Conservation (phyloP, 1,140 invertebrate genomes). For the Aphis gossypii region DNA sequence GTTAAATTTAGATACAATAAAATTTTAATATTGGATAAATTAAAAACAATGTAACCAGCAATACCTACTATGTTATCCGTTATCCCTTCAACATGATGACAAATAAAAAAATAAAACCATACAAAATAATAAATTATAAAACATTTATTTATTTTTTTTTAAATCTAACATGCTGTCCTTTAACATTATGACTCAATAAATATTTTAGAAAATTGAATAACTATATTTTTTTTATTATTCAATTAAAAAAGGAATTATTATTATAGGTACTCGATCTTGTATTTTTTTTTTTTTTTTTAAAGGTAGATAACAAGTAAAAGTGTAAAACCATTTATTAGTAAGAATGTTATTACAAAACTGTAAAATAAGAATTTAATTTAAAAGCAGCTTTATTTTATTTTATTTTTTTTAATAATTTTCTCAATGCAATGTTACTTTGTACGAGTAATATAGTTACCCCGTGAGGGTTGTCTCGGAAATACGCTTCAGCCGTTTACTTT, state of each 20-base stretch:
- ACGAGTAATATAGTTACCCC: neutral
- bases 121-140: neutral
- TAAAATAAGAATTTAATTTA: conserved; percentile 37
- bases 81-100: neutral
- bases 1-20: neutral
- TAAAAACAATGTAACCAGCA: neutral
- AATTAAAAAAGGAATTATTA: neutral
- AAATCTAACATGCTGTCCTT: neutral
- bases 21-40: neutral
- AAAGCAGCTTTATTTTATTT: conserved; percentile 36
- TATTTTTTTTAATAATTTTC: conserved; percentile 15
- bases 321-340: neutral
- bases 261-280: neutral
- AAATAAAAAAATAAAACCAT: neutral
- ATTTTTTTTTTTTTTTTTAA: neutral
- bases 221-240: neutral
- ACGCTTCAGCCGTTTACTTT: conserved; percentile 34
- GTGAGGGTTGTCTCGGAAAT: conserved; percentile 26
- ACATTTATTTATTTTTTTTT: neutral
- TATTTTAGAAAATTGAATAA: neutral
- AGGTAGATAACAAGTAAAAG: neutral
- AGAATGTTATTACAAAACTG: neutral
- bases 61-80: neutral
- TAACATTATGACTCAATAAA: neutral
- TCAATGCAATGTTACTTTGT: conserved; percentile 21